Percentiles rank a stretch among this genome's conserved stretches.
These are phyloP conservation scores for Ectobius pallidus DNA, from an alignment of 2,888 invertebrate species.

Conservation along the genomic window DNA sequence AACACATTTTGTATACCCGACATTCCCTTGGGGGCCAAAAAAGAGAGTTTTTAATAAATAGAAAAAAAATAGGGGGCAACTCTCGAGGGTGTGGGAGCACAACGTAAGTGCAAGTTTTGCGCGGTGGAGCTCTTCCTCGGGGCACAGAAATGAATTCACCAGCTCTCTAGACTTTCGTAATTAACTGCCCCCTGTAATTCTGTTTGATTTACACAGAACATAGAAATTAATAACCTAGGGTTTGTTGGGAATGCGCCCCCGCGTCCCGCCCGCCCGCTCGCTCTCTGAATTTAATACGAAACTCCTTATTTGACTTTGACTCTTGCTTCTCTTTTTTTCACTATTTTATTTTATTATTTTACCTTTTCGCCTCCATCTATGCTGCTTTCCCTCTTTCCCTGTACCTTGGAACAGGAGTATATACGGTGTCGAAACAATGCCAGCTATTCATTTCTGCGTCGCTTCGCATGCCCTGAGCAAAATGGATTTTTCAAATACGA, in stretches of 20 bases:
- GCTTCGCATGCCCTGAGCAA: constrained; percentile 29
- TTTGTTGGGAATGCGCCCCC: constrained; percentile 21
- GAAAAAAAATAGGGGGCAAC: constrained; percentile 28
- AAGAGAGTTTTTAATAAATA: constrained; percentile 31
- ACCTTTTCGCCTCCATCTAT: constrained; percentile 22
- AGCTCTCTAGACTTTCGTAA: constrained; percentile 37
- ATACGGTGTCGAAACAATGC: constrained; percentile 19
- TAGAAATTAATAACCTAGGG: constrained; percentile 44
- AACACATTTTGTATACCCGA: too few species aligned
- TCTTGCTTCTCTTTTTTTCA: constrained; percentile 33
- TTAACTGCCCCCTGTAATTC: constrained; percentile 44
- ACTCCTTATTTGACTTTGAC: constrained; percentile 45
- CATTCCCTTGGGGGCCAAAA: constrained; percentile 6
- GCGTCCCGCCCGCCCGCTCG: background rate
- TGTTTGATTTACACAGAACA: constrained; percentile 45
- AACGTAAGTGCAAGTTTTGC: constrained; percentile 8
- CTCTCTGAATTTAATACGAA: constrained; percentile 41
- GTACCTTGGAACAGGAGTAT: background rate
- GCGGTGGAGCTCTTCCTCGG: constrained; percentile 13
- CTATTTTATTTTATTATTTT: constrained; percentile 32
- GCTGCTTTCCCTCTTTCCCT: background rate
- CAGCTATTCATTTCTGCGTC: constrained; percentile 31
- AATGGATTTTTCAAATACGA: constrained; percentile 35
- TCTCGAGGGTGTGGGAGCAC: constrained; percentile 10
- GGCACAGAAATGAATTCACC: constrained; percentile 14